These are phyloP conservation scores for Smutsia temminckii DNA, from an alignment of 2,797 vertebrate genomes.

Conservation along the genomic window DNA sequence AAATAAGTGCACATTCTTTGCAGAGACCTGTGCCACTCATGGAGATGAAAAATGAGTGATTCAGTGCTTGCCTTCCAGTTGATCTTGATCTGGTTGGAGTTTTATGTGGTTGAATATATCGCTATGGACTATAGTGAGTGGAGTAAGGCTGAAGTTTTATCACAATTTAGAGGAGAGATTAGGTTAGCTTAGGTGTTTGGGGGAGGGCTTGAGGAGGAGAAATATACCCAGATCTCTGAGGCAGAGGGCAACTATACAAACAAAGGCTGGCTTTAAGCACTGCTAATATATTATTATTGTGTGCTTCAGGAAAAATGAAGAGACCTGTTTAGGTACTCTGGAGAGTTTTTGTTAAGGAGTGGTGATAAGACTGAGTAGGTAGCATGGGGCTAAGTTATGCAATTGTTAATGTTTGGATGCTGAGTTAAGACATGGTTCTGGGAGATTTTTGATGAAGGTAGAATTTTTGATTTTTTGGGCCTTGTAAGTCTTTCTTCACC, in stretches of 20 bases:
- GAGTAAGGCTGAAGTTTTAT: background rate
- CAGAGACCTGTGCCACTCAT: background rate
- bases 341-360: background rate
- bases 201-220: background rate
- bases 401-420: background rate
- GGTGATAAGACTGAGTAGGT: background rate
- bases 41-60: background rate
- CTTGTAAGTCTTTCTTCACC: background rate
- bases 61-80: background rate
- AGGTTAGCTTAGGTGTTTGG: background rate
- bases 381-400: background rate
- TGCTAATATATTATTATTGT: background rate
- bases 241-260: background rate
- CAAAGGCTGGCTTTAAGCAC: background rate
- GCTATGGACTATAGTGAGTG: background rate
- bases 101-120: background rate
- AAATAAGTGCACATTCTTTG: background rate
- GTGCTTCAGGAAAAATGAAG: background rate
- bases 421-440: constrained; percentile 16
- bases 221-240: background rate
- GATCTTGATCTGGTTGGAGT: background rate
- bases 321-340: background rate
- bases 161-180: background rate
- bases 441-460: background rate
- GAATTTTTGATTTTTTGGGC: constrained; percentile 27